Conservation (phyloP, 1,140 invertebrate genomes). For the Yoshiicerus persimilis region DNA sequence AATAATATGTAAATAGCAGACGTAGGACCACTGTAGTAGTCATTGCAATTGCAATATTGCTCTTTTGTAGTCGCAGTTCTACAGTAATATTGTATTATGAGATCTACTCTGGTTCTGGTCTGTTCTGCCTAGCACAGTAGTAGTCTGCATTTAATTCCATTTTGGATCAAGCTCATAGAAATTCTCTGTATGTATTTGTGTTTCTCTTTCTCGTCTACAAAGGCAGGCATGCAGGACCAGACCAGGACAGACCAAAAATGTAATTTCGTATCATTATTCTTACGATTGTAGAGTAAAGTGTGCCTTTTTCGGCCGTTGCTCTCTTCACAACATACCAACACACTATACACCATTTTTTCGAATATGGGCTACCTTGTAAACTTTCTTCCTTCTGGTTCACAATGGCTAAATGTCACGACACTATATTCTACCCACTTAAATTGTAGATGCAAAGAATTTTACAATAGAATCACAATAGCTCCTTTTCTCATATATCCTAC, state of each 20-base stretch:
- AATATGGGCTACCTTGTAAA: neutral
- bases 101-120: neutral
- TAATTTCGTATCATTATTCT: slow-evolving; percentile 14
- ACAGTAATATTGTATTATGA: neutral
- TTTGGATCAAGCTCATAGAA: neutral
- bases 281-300: neutral
- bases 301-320: slow-evolving; percentile 7
- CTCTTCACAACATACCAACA: neutral
- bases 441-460: neutral
- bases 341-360: neutral
- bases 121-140: no score
- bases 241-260: neutral
- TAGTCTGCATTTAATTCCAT: neutral
- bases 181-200: neutral
- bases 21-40: neutral
- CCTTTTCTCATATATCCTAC: no score
- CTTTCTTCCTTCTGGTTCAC: neutral
- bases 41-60: neutral
- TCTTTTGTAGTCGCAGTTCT: neutral
- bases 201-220: neutral
- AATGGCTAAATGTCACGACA: slow-evolving; percentile 18
- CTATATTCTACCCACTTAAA: neutral
- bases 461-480: neutral
- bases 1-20: neutral
- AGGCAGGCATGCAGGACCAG: neutral